phyloP scores from a whole-genome alignment of 2,888 invertebrate genomes.

The Entomobrya multifasciata region DNA sequence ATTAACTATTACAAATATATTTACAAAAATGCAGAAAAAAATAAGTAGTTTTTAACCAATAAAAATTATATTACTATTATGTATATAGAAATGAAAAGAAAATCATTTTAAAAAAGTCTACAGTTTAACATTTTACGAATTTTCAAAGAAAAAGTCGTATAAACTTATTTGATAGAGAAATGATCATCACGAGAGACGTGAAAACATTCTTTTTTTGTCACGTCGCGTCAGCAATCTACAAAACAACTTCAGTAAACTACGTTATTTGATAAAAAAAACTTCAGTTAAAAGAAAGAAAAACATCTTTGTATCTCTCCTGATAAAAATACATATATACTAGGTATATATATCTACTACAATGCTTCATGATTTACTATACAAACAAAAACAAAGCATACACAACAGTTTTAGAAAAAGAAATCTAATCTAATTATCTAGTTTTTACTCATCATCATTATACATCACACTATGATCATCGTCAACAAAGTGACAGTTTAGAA shows the following conservation, averaged over 20 bases:
- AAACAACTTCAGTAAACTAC: not conserved
- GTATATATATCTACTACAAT: not conserved
- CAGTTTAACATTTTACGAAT: too few species aligned
- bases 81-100: not conserved
- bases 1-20: conserved; percentile 2
- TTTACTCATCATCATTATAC: not conserved
- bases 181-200: too few species aligned
- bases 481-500: conserved; percentile 4
- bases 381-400: too few species aligned
- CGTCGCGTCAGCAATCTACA: not conserved
- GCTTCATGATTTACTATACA: not conserved
- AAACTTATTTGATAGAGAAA: too few species aligned
- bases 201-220: not conserved
- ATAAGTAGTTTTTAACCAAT: conserved; percentile 37
- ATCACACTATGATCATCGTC: not conserved
- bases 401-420: not conserved
- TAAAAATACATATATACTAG: not conserved
- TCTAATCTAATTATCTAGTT: conserved; percentile 44
- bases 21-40: conserved; percentile 42
- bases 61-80: conserved; percentile 11
- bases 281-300: not conserved
- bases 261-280: conserved; percentile 1
- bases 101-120: too few species aligned
- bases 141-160: too few species aligned
- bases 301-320: not conserved